Evolutionary conservation across 2,113 vertebrate genomes (phyloP), one percentile per base, ranked within the genome.

Genomic region (Oceanodroma tethys): DNA sequence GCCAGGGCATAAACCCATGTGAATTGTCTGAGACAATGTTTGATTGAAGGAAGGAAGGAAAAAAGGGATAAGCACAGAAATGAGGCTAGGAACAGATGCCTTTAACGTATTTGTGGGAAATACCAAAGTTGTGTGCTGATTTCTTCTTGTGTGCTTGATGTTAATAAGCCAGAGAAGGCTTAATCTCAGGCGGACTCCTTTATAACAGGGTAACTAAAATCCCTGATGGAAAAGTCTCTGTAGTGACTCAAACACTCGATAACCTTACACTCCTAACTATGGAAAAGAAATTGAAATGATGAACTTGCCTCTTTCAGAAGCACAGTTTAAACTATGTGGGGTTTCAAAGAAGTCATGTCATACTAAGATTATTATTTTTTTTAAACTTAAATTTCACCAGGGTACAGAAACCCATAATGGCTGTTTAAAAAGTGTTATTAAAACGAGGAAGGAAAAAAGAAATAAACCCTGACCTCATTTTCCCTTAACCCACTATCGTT

Each of bases 381-480:
- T 62, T 8, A 17, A 81, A 25, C 27, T 55, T 72, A 74, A 22
- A 40, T 92, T 87, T 62, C 36, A 85, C 40, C 3, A 0, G 13
- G 10, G 50, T 85, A 21, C 25, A 53, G 55, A 63, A 93, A 59
- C 15, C 4, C 38, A 7, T 43, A 42, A 55, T 4, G 47, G 11
- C 68, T 68, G 13, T 48, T 92, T n/a, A 42, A 86, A 58, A 86
- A 23, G 12, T 30, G 25, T 65, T 84, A 29, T 38, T 68, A 48
- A 55, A 86, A 72, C 0, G 1, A 81, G 30, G 13, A 91, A 66
- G 34, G 10, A 18, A 81, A 79, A 52, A 72, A 47, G 8, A 5
- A 40, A 55, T 50, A 4, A 16, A 1, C 2, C 0, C 98, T 98
- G 84, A 99, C 99, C 98, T 99, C 96, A 42, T 99, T 99, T 83